Evolutionary conservation across 2,797 vertebrate genomes (phyloP).

Genomic region (Melanotaenia parkinsoni): DNA sequence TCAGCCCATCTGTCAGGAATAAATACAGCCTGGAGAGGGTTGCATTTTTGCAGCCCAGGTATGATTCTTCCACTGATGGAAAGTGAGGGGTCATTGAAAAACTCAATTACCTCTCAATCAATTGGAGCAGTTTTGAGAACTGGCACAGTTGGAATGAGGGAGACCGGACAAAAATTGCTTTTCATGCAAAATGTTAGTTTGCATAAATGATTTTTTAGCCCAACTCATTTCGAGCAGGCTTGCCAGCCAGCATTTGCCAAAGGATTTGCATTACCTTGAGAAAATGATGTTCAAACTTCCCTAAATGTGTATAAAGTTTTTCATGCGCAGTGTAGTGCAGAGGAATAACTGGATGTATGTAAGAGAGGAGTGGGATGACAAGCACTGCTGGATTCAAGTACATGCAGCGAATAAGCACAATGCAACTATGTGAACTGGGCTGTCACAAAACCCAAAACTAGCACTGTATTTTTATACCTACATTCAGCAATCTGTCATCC

Average conservation of each 20-base stretch:
- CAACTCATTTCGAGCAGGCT: slow-evolving; percentile 10
- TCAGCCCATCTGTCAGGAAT: slow-evolving; percentile 67
- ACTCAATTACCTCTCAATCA: slow-evolving; percentile 66
- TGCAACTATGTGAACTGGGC: slow-evolving; percentile 26
- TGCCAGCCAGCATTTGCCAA: slow-evolving; percentile 11
- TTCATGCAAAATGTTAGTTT: slow-evolving; percentile 27
- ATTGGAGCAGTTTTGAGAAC: slow-evolving; percentile 42
- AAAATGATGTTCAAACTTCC: slow-evolving; percentile 25
- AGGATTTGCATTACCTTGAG: background rate
- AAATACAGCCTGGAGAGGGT: slow-evolving; percentile 55
- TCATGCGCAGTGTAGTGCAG: slow-evolving; percentile 1
- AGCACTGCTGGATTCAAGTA: slow-evolving; percentile 27
- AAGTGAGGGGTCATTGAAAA: slow-evolving; percentile 67
- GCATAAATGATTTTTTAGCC: slow-evolving; percentile 19
- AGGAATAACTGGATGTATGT: slow-evolving; percentile 53
- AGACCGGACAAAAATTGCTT: slow-evolving; percentile 34
- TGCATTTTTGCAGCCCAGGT: slow-evolving; percentile 49
- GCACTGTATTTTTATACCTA: slow-evolving; percentile 1
- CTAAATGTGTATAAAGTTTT: slow-evolving; percentile 28
- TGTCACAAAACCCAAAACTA: slow-evolving; percentile 29
- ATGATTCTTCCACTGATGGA: slow-evolving; percentile 61
- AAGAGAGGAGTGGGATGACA: slow-evolving; percentile 53
- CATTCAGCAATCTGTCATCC: background rate
- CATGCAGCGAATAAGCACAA: slow-evolving; percentile 29
- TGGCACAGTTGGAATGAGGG: slow-evolving; percentile 4